A percentile compares a stretch with the other conserved stretches of the same genome.
phyloP scores from a whole-genome alignment of 2,888 invertebrate species.

The Hedya salicella region DNA sequence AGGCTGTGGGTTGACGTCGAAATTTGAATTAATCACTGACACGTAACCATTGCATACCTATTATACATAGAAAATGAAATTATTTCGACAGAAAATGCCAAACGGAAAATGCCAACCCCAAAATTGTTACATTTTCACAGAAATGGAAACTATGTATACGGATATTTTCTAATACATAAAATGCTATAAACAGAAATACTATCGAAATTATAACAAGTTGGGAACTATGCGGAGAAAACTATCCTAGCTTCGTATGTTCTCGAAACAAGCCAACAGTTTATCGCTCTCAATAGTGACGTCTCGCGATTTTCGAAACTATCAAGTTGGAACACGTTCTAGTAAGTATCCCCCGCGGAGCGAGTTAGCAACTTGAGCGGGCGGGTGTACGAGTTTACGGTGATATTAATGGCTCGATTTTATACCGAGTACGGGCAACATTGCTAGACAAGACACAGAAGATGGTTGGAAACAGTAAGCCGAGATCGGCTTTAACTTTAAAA shows the following conservation, averaged over 20 bases:
- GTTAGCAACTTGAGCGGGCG: conserved; percentile 28
- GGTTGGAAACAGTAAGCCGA: conserved; percentile 10
- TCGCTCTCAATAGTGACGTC: conserved; percentile 10
- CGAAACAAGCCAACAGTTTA: conserved; percentile 25
- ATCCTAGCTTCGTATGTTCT: background rate
- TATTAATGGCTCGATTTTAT: conserved; percentile 42
- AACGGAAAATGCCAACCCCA: no score
- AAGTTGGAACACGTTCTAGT: conserved; percentile 31
- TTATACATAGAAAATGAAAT: no score
- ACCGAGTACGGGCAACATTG: conserved; percentile 32
- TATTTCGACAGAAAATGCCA: no score
- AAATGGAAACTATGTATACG: no score
- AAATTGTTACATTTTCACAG: no score
- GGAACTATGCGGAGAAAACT: background rate
- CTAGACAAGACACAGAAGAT: conserved; percentile 19
- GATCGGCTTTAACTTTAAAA: background rate
- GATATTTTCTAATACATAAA: no score
- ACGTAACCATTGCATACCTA: no score
- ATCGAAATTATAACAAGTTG: no score
- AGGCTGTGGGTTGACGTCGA: no score
- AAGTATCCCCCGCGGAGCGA: conserved; percentile 32
- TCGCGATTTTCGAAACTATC: conserved; percentile 37
- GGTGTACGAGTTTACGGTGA: conserved; percentile 28
- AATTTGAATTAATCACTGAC: no score
- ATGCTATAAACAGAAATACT: no score